phyloP scores from a whole-genome alignment of 2,113 vertebrate species.

The Numida meleagris region DNA sequence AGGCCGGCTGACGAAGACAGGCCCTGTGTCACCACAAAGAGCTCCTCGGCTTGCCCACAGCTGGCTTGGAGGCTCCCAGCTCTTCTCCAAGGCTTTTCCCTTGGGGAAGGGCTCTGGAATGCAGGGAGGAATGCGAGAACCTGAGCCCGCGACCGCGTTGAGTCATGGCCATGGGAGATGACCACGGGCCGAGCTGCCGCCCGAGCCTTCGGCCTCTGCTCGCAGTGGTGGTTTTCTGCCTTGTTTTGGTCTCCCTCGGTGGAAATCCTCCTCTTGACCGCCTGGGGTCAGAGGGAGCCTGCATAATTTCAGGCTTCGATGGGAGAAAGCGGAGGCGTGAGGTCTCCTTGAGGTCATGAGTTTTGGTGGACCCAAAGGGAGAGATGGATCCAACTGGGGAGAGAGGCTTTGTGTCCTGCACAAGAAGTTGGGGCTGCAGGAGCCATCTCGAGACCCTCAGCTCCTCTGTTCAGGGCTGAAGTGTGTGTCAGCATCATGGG shows the following conservation, averaged over 20 bases:
- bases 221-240: neutral
- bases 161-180: neutral
- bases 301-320: neutral
- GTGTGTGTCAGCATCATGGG: neutral
- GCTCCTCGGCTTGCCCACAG: neutral
- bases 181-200: fast-evolving
- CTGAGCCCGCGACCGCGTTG: neutral
- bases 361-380: neutral
- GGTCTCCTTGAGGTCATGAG: neutral
- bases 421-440: neutral
- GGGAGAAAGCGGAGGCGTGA: neutral
- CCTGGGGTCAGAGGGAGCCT: neutral
- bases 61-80: neutral
- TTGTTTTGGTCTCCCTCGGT: neutral
- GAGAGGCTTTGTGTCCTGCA: fast-evolving
- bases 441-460: neutral
- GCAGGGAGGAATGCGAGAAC: neutral
- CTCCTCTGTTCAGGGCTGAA: neutral
- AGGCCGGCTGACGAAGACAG: neutral
- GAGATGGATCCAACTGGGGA: neutral
- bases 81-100: neutral
- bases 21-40: neutral
- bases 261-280: neutral
- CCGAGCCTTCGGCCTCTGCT: neutral
- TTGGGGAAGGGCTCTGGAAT: neutral